phyloP scores from a whole-genome alignment of 1,140 invertebrate genomes.

The Drosophila ercepeae region DNA sequence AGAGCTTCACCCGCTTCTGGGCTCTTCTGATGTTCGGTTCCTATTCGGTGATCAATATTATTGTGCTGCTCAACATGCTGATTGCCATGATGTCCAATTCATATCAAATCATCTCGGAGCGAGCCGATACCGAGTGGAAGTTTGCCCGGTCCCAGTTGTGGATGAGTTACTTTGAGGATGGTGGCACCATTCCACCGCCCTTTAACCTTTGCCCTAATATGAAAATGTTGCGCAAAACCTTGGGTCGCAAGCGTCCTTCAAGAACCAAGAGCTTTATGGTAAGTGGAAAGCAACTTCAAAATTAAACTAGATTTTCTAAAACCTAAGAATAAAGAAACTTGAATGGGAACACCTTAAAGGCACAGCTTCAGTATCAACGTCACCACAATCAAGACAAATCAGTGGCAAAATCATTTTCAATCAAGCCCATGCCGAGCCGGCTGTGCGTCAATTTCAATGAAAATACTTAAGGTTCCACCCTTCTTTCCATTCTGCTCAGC shows the following conservation, averaged over 20 bases:
- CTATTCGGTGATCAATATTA: conserved; percentile 95
- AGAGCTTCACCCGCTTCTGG: conserved; percentile 95
- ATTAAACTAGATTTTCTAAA: background rate
- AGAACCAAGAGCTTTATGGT: conserved; percentile 87
- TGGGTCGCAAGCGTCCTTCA: conserved; percentile 74
- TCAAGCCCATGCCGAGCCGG: conserved; percentile 61
- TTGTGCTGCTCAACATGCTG: conserved; percentile 96
- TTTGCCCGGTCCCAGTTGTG: conserved; percentile 95
- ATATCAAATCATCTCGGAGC: conserved; percentile 95
- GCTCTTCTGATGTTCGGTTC: conserved; percentile 94
- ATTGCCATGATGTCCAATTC: conserved; percentile 99
- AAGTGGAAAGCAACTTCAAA: conserved; percentile 60
- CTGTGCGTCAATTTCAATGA: conserved; percentile 51
- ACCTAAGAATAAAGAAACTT: background rate
- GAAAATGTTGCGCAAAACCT: conserved; percentile 85
- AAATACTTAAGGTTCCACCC: conserved; percentile 13
- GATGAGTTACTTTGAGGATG: conserved; percentile 96
- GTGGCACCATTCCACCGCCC: conserved; percentile 92
- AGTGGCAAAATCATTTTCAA: conserved; percentile 68
- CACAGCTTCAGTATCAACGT: background rate
- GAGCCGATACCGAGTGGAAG: conserved; percentile 96
- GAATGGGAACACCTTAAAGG: background rate
- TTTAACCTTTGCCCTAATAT: conserved; percentile 94
- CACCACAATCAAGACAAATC: conserved; percentile 59
- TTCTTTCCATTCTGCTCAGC: conserved; percentile 83